phyloP scores from a whole-genome alignment of 2,797 vertebrate species.

The Gallinago nigripennis region DNA sequence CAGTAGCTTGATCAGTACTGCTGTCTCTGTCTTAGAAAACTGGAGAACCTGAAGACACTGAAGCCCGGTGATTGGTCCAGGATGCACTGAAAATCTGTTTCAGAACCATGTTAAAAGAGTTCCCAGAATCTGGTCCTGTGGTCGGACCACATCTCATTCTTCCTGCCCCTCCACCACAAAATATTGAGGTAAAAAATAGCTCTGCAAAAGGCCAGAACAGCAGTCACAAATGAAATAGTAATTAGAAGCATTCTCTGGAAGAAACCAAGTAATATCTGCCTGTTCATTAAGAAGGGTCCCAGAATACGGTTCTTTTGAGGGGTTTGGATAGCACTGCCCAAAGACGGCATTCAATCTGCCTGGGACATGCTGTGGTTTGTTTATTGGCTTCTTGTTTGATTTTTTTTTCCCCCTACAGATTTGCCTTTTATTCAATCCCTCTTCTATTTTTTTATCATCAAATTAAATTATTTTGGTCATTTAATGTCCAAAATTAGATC shows the following conservation, averaged over 20 bases:
- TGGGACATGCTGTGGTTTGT: background rate
- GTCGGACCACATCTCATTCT: background rate
- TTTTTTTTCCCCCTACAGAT: background rate
- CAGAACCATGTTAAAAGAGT: background rate
- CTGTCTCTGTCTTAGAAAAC: background rate
- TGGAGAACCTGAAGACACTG: background rate
- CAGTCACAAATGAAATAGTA: background rate
- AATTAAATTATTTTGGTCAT: background rate
- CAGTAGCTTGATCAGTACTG: background rate
- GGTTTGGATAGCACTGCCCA: background rate
- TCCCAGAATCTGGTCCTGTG: background rate
- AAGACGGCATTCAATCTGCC: background rate
- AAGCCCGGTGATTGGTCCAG: background rate
- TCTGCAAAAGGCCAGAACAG: background rate
- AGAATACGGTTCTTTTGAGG: background rate
- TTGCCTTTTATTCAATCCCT: background rate
- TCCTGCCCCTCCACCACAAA: background rate
- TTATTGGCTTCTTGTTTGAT: background rate
- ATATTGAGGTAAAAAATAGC: background rate
- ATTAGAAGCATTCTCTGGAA: background rate
- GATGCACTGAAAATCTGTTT: background rate
- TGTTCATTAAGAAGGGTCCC: background rate
- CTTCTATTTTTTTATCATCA: slow-evolving; percentile 1
- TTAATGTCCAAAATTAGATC: background rate
- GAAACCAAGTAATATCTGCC: background rate